Evolutionary conservation across 30 jellyfish, hydroid and myxozoan genomes (phyloP).

Genomic region (Rhopilema esculentum): DNA sequence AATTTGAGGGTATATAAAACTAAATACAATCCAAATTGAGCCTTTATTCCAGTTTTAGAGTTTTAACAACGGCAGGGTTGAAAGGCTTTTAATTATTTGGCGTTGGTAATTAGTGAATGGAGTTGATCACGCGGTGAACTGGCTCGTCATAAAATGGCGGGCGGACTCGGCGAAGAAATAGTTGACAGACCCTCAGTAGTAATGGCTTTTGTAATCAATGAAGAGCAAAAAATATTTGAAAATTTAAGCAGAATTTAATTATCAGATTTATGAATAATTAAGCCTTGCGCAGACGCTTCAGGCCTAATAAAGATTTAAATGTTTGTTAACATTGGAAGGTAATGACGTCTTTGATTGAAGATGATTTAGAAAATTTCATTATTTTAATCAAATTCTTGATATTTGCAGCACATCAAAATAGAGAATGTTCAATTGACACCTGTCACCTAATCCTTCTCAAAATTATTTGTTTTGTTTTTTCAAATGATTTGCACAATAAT

Average conservation of each 20-base stretch:
- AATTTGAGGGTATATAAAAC: conserved; percentile 28
- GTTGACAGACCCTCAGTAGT: too few relatives aligned
- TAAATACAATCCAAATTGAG: conserved; percentile 16
- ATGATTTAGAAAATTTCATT: neutral
- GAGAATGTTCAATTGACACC: neutral
- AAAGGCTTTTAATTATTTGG: conserved; percentile 41
- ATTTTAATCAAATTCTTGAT: neutral
- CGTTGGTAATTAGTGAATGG: conserved; percentile 1
- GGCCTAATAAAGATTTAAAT: neutral
- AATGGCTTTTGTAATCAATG: neutral
- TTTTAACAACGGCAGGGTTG: conserved; percentile 8
- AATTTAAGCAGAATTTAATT: neutral
- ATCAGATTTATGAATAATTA: neutral
- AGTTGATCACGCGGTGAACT: neutral
- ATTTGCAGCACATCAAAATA: neutral
- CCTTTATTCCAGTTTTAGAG: conserved; percentile 12
- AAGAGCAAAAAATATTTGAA: neutral
- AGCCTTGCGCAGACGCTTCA: neutral
- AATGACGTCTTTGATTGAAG: neutral
- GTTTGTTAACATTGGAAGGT: neutral
- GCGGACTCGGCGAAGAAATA: too few relatives aligned
- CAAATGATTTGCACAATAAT: neutral
- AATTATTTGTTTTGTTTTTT: neutral
- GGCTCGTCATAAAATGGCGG: neutral
- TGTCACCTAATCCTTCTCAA: neutral